Evolutionary conservation across 2,888 invertebrate species (phyloP).

Genomic region (Athalia cordata): DNA sequence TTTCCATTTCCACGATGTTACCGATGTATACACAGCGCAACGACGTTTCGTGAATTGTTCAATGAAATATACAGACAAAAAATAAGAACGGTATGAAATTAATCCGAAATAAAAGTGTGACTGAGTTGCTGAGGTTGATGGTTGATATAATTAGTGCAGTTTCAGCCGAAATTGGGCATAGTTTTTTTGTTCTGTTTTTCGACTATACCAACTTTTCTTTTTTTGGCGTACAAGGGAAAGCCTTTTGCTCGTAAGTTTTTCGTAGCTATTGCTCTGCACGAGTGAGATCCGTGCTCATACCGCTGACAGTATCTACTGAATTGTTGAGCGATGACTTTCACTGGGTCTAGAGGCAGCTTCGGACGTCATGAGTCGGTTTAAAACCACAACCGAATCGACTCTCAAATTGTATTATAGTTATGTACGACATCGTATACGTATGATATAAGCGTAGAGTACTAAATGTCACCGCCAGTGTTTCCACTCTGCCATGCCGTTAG

Average conservation of each 20-base stretch:
- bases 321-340: conserved; percentile 3
- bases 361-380: neutral
- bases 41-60: conserved; percentile 12
- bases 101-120: too few species aligned
- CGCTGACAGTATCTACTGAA: neutral
- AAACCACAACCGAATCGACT: neutral
- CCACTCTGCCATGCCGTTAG: neutral
- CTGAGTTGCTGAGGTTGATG: too few species aligned
- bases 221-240: neutral
- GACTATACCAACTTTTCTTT: too few species aligned
- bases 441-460: neutral
- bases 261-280: neutral
- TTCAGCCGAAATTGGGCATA: neutral
- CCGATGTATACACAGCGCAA: neutral
- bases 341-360: neutral
- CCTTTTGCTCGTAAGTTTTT: neutral
- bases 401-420: too few species aligned
- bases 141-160: neutral
- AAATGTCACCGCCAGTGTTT: neutral
- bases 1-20: conserved; percentile 18
- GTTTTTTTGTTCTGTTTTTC: too few species aligned
- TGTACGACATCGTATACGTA: too few species aligned
- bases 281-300: neutral
- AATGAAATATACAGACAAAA: neutral
- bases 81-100: too few species aligned